Base-by-base conservation (phyloP, 2,113 vertebrate species). In the Pao palembangensis region DNA sequence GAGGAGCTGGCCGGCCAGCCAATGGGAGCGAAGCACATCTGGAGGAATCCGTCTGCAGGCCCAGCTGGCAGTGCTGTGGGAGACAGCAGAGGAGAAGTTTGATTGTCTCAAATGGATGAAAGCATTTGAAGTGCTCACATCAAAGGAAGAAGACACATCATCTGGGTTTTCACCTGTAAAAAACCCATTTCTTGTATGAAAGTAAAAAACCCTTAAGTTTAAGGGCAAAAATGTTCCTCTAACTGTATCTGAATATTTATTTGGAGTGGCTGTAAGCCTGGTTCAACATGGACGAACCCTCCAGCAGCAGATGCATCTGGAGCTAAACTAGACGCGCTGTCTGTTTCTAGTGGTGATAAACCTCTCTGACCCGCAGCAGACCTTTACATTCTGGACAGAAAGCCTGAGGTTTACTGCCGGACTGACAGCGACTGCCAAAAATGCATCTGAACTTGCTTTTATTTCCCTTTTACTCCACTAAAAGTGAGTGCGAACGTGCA, bases 11-110 rank as follows among this genome's bases (percentile, higher is more conserved):
- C 43, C 8, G 10, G 12, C 42, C 48, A 49, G 58, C 76, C 83
- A 84, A 81, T 86, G 55, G 16, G 67, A 75, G 58, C 2, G 11
- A 55, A 49, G 76, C 73, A 75, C 78, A 84, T 82, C 80, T 85
- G 85, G 78, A 78, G 43, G 58, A 60, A 55, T 80, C 28, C 28
- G 69, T 75, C 56, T 69, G 61, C 70, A 67, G 70, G 73, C 63
- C 46, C 55, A 66, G 74, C 72, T 70, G 77, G 73, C 67, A 67
- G 61, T 4, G 10, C 56, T 65, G 8, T 42, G 28, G 46, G 55
- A 54, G 23, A 76, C 49, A 60, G 38, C 15, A n/a, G 53, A 67
- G 53, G 10, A 71, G 21, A 69, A 51, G 58, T 71, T 57, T 34
- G 23, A 71, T 13, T 8, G 7, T 65, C 71, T 67, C 81, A 83